Conservation (phyloP, 2,888 invertebrate genomes). For the Tinea semifulvella region DNA sequence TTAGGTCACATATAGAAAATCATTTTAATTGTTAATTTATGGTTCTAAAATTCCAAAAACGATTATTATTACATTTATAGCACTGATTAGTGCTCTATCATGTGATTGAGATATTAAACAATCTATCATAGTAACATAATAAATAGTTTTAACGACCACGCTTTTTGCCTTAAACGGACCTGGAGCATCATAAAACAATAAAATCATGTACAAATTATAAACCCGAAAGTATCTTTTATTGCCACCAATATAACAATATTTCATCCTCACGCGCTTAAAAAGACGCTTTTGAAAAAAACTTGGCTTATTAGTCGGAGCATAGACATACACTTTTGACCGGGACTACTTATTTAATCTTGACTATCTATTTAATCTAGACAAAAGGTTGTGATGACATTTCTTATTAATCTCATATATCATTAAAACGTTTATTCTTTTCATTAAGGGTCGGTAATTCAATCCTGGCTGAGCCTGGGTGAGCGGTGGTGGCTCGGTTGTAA, state of each 20-base stretch:
- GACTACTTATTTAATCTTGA: no score
- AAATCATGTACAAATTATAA: constrained; percentile 49
- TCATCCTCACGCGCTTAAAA: constrained; percentile 44
- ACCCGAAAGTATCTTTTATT: constrained; percentile 43
- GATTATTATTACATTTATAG: neutral
- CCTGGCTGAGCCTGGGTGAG: no score
- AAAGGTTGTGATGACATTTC: no score
- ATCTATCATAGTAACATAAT: constrained; percentile 37
- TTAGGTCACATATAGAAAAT: no score
- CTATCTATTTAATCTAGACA: no score
- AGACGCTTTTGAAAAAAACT: constrained; percentile 18
- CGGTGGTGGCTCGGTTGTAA: no score
- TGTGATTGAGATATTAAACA: constrained; percentile 15
- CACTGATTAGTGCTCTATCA: constrained; percentile 7
- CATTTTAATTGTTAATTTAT: no score
- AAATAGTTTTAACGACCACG: constrained; percentile 28
- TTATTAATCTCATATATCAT: no score
- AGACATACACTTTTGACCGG: no score
- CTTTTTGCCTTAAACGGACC: constrained; percentile 36
- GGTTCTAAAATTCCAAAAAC: neutral
- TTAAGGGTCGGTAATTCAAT: no score
- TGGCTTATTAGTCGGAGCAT: constrained; percentile 23
- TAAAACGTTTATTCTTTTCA: no score
- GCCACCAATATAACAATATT: constrained; percentile 55
- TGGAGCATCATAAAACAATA: constrained; percentile 49